A percentile compares a stretch with the other conserved stretches of the same genome.
Evolutionary conservation across 2,888 invertebrate genomes (phyloP).

Genomic region (Callimorpha dominula): DNA sequence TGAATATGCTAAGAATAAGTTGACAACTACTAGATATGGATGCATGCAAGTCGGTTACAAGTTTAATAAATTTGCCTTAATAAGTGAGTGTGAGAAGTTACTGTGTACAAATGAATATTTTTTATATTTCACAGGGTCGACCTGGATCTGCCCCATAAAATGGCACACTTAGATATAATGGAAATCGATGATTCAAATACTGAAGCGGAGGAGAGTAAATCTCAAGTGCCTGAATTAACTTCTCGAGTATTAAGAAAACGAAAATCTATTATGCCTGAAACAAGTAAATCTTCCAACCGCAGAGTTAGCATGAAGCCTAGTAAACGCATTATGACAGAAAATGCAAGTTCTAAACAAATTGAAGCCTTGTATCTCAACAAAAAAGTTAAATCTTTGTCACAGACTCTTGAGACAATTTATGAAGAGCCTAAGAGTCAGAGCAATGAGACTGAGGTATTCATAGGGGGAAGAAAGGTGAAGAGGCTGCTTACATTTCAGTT

Average conservation of each 20-base stretch:
- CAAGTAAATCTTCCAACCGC: constrained; percentile 75
- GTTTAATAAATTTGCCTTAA: neutral
- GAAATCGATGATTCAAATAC: constrained; percentile 65
- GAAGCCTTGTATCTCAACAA: constrained; percentile 87
- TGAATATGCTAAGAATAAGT: constrained; percentile 18
- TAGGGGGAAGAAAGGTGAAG: constrained; percentile 86
- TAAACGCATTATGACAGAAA: constrained; percentile 74
- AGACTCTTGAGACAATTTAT: constrained; percentile 88
- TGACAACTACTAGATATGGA: constrained; percentile 57
- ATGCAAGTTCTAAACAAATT: constrained; percentile 78
- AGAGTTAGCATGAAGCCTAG: constrained; percentile 82
- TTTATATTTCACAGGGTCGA: constrained; percentile 66
- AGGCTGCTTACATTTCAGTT: constrained; percentile 86
- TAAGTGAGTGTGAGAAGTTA: constrained; percentile 2
- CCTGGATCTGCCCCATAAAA: constrained; percentile 76
- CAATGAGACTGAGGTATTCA: constrained; percentile 73
- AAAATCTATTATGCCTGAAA: constrained; percentile 71
- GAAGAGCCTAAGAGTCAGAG: constrained; percentile 86
- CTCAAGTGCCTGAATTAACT: constrained; percentile 56
- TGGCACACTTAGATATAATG: constrained; percentile 83
- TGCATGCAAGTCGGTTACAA: constrained; percentile 48
- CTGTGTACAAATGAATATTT: neutral
- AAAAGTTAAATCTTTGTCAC: constrained; percentile 81
- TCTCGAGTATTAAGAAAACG: constrained; percentile 76
- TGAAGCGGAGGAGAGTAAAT: constrained; percentile 50